Base-by-base conservation (phyloP, 1,140 invertebrate genomes). In the Papilio xuthus region DNA sequence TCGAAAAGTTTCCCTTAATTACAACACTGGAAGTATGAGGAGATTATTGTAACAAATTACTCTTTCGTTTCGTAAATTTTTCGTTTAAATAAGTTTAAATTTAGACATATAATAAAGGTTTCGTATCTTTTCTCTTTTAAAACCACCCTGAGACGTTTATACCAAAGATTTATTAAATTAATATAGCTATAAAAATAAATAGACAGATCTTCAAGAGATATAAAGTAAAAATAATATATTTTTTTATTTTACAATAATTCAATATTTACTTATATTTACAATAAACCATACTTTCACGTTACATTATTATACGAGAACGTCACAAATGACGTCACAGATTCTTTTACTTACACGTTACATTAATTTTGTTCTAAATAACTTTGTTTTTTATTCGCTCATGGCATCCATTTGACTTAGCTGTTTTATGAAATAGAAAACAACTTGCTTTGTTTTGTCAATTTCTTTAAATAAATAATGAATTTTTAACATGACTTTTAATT, bases 211-310 rank as follows among this genome's bases (percentile, higher is more conserved):
- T 53, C 4, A 53, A n/a, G 56, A 60, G 13, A 12, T 60, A 60
- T 26, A 60, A 26, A 60, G 23, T 60, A n/a, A n/a, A n/a, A n/a
- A n/a, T 26, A 26, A 60, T 26, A 60, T 6, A 60, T 60, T 26
- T 60, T 60, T 60, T 60, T 60, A 60, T 60, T 60, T 60, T 60
- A 60, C 56, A 28, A 60, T 60, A 60, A 26, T 12, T 26, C 56
- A 60, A 26, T 60, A 60, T 26, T 67, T 67, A 67, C 26, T 67
- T 67, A 67, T 67, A 67, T 67, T 67, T 67, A 67, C 60, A 67
- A 28, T 67, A 67, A 67, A 67, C 60, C 3, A 10, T 26, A 26
- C 56, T 60, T 60, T 60, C 56, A 60, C 56, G 20, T 60, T 67
- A 67, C 60, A 67, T 18, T 28, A 15, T 28, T 28, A 13, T 26